Conservation (phyloP, 2,113 vertebrate species). For the Cromileptes altivelis region DNA sequence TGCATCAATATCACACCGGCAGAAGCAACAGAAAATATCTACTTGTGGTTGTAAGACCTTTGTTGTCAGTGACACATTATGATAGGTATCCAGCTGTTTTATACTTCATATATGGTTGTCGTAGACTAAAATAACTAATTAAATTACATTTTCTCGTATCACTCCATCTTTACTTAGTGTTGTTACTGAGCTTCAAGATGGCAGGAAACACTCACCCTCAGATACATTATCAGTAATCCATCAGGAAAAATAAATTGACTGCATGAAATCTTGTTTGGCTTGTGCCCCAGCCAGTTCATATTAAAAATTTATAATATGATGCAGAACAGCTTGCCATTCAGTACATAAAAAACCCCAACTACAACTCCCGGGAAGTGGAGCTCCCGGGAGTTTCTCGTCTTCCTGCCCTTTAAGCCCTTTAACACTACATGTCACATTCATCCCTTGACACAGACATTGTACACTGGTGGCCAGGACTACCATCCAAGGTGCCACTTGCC, state of each 20-base stretch:
- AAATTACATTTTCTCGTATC: background rate
- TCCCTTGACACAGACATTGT: no score
- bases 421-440: no score
- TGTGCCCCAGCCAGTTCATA: background rate
- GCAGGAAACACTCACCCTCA: background rate
- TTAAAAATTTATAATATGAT: no score
- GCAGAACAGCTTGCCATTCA: no score
- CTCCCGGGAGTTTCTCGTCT: no score
- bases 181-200: background rate
- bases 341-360: no score
- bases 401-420: no score
- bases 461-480: no score
- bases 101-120: background rate
- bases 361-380: no score
- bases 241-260: background rate
- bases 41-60: constrained; percentile 16
- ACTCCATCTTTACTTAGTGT: background rate
- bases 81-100: constrained; percentile 6
- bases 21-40: constrained; percentile 5
- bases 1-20: constrained; percentile 5
- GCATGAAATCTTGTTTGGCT: background rate
- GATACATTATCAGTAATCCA: background rate
- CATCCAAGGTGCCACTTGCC: no score
- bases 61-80: constrained; percentile 3
- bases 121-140: background rate